phyloP scores from a whole-genome alignment of 2,797 vertebrate species.

The Takifugu ocellatus region DNA sequence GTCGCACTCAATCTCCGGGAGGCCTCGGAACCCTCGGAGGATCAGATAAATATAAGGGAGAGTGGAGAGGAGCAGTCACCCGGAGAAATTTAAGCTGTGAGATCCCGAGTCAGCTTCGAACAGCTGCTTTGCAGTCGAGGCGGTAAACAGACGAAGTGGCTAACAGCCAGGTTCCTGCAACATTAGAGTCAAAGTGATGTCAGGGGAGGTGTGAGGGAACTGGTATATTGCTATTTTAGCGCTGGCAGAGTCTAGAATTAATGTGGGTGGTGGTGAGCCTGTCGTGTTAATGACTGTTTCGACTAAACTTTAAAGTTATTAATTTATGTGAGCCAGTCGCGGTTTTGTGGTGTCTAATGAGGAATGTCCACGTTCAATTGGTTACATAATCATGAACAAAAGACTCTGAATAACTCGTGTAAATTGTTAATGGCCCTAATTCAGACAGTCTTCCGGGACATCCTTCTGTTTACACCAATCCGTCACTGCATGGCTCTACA shows the following conservation, averaged over 20 bases:
- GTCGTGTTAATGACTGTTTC: neutral
- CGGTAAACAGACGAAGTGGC: conserved; percentile 40
- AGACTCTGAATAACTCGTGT: too few relatives aligned
- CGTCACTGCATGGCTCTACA: too few relatives aligned
- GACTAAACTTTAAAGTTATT: too few relatives aligned
- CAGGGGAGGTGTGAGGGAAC: conserved; percentile 23
- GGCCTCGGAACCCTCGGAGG: conserved; percentile 21
- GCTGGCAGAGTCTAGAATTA: conserved; percentile 14
- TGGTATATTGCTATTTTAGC: conserved; percentile 17
- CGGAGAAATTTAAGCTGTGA: conserved; percentile 54
- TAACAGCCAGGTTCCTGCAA: conserved; percentile 39
- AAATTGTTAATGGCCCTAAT: too few relatives aligned
- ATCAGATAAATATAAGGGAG: conserved; percentile 38
- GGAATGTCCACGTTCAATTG: too few relatives aligned
- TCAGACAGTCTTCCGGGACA: too few relatives aligned
- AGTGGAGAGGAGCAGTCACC: conserved; percentile 29
- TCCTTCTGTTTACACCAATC: too few relatives aligned
- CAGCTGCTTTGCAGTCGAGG: conserved; percentile 63
- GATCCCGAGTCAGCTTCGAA: conserved; percentile 61
- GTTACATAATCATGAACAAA: too few relatives aligned
- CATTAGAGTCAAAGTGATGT: conserved; percentile 37
- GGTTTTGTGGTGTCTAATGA: too few relatives aligned
- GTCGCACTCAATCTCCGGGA: conserved; percentile 27
- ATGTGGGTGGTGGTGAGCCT: conserved; percentile 14
- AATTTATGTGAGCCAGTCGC: too few relatives aligned